Evolutionary conservation across 2,797 vertebrate genomes (phyloP), one percentile per base, ranked within the genome.

Genomic region (Smutsia gigantea): DNA sequence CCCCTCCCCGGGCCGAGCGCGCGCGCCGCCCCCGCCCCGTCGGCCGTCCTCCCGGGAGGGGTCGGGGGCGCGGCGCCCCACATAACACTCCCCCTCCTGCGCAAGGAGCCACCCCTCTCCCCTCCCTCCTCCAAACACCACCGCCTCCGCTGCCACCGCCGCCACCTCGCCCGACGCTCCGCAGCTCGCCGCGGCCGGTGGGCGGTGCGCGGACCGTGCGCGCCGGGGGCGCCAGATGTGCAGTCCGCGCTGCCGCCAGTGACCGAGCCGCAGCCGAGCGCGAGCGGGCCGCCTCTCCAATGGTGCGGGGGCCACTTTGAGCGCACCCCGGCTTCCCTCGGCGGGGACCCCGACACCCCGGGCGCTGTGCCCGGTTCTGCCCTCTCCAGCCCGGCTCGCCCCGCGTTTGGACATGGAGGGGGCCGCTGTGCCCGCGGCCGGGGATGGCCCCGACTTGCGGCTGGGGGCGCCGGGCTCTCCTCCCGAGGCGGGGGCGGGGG

Each of bases 11-110:
- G 82, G n/a, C 82, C 82, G 61, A 31, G 61, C 79, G 42, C 37
- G 53, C 78, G 63, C 68, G 8, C 90, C 94, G 90, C 69, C 79
- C 93, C 96, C 89, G 93, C 85, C 97, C 94, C 31, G 96, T 68
- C 96, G 42, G 97, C 94, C 81, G 92, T 78, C 95, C 94, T 72
- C 72, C 46, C 1, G 63, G 96, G 94, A 68, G 94, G 96, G 95
- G 82, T 34, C 72, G 68, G 96, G 97, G 94, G 97, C 90, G 96
- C 92, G 96, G 98, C 97, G 72, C 97, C 96, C 39, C 96, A 96
- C 97, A 96, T 87, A 98, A 97, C 97, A 96, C 96, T 95, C 96
- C 94, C 92, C 90, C 57, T 88, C 51, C 49, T 4, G 92, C 94
- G 77, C 93, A 18, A 27, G 86, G 95, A 93, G 95, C 94, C 96